Percentiles rank a stretch among this genome's conserved stretches.
Conservation (phyloP, 2,888 invertebrate genomes). For the Apodemia zela region DNA sequence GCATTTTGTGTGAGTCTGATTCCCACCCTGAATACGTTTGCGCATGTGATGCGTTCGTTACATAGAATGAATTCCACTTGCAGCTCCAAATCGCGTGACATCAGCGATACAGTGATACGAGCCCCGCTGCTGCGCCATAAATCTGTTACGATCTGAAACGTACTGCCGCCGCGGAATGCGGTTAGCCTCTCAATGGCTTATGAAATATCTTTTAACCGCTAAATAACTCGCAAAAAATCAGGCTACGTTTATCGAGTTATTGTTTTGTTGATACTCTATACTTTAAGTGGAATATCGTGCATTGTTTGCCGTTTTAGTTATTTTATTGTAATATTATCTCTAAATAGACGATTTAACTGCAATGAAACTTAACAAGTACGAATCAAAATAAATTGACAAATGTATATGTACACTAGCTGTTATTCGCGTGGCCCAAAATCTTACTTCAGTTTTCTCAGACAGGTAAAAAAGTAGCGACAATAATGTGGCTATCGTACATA, state of each 20-base stretch:
- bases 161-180: conserved; percentile 31
- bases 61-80: neutral
- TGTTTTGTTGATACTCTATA: conserved; percentile 3
- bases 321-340: neutral
- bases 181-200: conserved; percentile 32
- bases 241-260: neutral
- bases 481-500: too few species aligned
- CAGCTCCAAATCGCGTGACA: neutral
- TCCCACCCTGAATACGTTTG: too few species aligned
- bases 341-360: too few species aligned
- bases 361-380: too few species aligned
- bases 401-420: too few species aligned
- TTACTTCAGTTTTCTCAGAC: too few species aligned
- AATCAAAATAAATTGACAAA: too few species aligned
- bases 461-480: too few species aligned
- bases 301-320: neutral
- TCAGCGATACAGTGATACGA: neutral
- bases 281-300: neutral
- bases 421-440: too few species aligned
- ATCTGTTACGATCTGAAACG: conserved; percentile 19
- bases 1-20: too few species aligned
- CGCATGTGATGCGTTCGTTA: too few species aligned
- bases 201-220: conserved; percentile 13
- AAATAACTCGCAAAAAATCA: conserved; percentile 16
- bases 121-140: neutral